A percentile compares a stretch with the other conserved stretches of the same genome.
Conservation (phyloP, 92 coral and sea anemone genomes). For the Heteractis magnifica region DNA sequence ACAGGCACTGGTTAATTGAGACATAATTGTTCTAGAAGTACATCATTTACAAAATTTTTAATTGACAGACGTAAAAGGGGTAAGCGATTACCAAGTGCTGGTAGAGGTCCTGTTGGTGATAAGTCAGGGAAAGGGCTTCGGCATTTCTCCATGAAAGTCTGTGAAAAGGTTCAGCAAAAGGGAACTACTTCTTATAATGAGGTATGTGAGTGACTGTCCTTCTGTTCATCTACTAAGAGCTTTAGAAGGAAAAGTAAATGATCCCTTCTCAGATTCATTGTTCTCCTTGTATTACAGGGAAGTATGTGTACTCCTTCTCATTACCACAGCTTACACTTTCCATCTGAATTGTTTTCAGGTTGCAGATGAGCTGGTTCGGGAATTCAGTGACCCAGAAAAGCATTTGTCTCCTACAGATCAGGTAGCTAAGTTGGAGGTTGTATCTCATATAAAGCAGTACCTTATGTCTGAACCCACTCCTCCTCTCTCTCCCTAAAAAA, state of each 20-base stretch:
- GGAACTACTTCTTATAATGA: slow-evolving; percentile 96
- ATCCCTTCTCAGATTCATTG: too few species aligned
- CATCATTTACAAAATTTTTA: too few species aligned
- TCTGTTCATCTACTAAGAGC: too few species aligned
- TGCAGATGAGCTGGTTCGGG: slow-evolving; percentile 99
- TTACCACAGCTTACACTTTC: background rate
- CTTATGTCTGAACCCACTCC: too few species aligned
- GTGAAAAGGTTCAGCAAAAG: slow-evolving; percentile 98
- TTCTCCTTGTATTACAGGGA: background rate
- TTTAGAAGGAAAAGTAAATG: too few species aligned
- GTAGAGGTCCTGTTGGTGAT: slow-evolving; percentile 81
- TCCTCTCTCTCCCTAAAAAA: too few species aligned
- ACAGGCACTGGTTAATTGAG: too few species aligned
- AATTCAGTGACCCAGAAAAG: slow-evolving; percentile 99
- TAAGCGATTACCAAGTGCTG: slow-evolving; percentile 79
- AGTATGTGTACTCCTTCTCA: too few species aligned
- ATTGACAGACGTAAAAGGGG: slow-evolving; percentile 73
- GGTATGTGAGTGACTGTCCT: slow-evolving; percentile 37
- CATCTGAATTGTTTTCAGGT: slow-evolving; percentile 49
- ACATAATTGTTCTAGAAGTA: too few species aligned
- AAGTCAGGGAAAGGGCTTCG: slow-evolving; percentile 97
- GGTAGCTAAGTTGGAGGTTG: slow-evolving; percentile 36
- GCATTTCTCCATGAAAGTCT: slow-evolving; percentile 99
- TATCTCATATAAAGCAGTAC: too few species aligned
- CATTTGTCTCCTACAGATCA: slow-evolving; percentile 97